Base-by-base conservation (phyloP, 2,113 vertebrate species). In the Ranitomeya imitator region DNA sequence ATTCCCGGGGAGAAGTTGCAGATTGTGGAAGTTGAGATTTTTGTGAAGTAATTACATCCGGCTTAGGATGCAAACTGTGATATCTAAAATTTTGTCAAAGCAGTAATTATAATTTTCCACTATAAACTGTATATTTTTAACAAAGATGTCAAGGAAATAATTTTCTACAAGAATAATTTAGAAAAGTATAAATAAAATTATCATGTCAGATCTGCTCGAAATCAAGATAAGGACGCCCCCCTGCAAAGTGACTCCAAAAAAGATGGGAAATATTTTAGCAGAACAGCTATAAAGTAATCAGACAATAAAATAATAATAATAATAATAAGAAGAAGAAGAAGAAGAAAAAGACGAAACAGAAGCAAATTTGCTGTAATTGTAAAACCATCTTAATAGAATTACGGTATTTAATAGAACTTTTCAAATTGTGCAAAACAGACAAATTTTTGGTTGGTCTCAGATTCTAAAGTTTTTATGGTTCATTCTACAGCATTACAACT, bases 21-120 rank as follows among this genome's bases (percentile, higher is more conserved):
- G 87, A 57, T 79, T 18, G 51, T 37, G 21, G n/a, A 85, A 85
- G 71, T 67, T 89, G 71, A 79, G 87, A 79, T 89, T 89, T 82
- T 85, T 89, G 81, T 37, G 87, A 85, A 85, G 82, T 79, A 85
- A 85, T 89, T 89, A 60, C 73, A 79, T 57, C 13, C 45, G 65
- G 45, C 81, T 78, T 71, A 26, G 73, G 82, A 61, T 85, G 87
- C 59, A 89, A 76, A 76, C 21, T 74, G 31, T 65, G 71, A 88
- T 77, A 67, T 83, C 69, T 78, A 59, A 83, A 88, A 83, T 88
- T 83, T 88, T 88, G 87, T 88, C 81, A 88, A 88, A 88, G 87
- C 73, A 79, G 61, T 84, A 67, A 85, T 89, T 85, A 79, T 37
- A 89, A 84, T 74, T 67, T 89, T 61, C 57, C 87, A 69, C 82